Percentiles rank a stretch among this genome's conserved stretches.
Conservation (phyloP, 1,140 invertebrate genomes). For the Heliconius nattereri region DNA sequence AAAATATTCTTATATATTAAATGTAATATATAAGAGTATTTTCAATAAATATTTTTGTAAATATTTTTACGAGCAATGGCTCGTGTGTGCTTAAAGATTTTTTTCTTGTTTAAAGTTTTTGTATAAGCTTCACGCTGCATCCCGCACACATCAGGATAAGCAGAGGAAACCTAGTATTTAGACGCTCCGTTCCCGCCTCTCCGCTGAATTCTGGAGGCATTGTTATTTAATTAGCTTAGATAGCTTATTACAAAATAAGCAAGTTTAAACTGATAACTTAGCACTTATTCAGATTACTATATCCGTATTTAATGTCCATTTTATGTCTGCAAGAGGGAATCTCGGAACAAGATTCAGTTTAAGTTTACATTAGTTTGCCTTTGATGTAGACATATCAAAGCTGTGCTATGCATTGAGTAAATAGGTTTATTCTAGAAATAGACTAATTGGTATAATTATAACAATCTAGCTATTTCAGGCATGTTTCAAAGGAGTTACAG, state of each 20-base stretch:
- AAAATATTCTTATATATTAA: background rate
- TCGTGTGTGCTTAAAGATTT: too few relatives aligned
- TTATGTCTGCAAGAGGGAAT: conserved; percentile 14
- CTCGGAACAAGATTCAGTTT: conserved; percentile 12
- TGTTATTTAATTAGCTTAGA: too few relatives aligned
- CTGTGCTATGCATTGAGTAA: conserved; percentile 4
- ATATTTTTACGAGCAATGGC: too few relatives aligned
- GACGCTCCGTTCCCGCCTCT: too few relatives aligned
- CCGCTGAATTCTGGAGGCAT: too few relatives aligned
- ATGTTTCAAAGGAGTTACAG: background rate
- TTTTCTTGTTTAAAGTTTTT: too few relatives aligned
- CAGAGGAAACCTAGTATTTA: too few relatives aligned
- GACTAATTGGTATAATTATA: background rate
- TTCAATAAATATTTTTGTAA: too few relatives aligned
- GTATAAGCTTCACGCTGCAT: too few relatives aligned
- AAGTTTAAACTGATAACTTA: background rate
- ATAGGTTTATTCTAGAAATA: conserved; percentile 9
- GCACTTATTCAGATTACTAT: background rate
- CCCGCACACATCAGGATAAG: too few relatives aligned
- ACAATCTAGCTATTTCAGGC: background rate
- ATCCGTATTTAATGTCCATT: conserved; percentile 9
- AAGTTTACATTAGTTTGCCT: conserved; percentile 22
- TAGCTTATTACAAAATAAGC: too few relatives aligned
- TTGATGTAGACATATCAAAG: conserved; percentile 24
- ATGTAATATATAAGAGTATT: too few relatives aligned